Percentiles rank a stretch among this genome's conserved stretches.
These are phyloP conservation scores for Tapirus terrestris DNA, from an alignment of 2,113 vertebrate genomes.

Conservation along the genomic window DNA sequence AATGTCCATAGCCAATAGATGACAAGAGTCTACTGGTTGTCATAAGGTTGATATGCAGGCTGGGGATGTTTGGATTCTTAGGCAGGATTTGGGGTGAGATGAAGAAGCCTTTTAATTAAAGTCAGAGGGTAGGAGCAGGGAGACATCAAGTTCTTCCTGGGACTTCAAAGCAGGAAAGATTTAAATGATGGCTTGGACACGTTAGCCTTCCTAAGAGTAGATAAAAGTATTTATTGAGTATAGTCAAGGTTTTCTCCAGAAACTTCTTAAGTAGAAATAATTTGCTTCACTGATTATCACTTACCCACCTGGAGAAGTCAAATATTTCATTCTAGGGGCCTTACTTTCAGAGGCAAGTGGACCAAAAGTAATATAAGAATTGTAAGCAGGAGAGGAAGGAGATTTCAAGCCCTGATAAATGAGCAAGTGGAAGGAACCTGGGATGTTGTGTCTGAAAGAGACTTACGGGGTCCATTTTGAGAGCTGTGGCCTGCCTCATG, in stretches of 20 bases:
- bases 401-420: background rate
- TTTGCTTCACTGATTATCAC: background rate
- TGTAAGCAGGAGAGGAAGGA: background rate
- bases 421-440: background rate
- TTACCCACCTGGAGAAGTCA: background rate
- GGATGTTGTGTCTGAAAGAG: background rate
- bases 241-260: background rate
- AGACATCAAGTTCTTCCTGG: background rate
- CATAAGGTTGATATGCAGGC: background rate
- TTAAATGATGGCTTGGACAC: background rate
- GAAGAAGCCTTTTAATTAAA: slow-evolving; percentile 33
- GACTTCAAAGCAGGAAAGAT: slow-evolving; percentile 36
- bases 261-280: background rate
- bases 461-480: background rate
- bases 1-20: background rate
- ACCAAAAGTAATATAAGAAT: background rate
- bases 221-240: background rate
- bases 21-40: background rate
- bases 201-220: background rate
- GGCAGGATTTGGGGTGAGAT: background rate
- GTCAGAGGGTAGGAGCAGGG: background rate
- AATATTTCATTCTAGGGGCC: background rate
- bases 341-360: background rate
- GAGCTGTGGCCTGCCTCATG: background rate
- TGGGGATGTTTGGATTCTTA: background rate